phyloP scores from a whole-genome alignment of 2,797 vertebrate genomes.

The Leuciscus waleckii region DNA sequence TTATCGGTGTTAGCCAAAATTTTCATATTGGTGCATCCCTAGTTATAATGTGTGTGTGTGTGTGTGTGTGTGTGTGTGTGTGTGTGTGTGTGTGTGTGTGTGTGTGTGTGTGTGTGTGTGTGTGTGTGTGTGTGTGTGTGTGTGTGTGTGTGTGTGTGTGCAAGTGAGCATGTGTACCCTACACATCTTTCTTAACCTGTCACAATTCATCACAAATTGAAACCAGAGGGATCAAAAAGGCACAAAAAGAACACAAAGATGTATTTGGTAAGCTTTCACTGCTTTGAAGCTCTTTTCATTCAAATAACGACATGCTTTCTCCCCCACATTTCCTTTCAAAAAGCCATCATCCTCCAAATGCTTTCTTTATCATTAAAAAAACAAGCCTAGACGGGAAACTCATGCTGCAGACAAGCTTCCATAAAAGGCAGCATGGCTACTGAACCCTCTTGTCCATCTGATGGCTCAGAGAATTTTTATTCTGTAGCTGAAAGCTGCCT shows the following conservation, averaged over 20 bases:
- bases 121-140: not conserved
- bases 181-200: conserved; percentile 10
- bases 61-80: too few relatives aligned
- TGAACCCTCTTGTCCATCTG: conserved; percentile 27
- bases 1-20: too few relatives aligned
- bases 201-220: conserved; percentile 38
- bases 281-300: conserved; percentile 37
- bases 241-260: conserved; percentile 42
- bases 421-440: conserved; percentile 15
- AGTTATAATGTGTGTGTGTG: too few relatives aligned
- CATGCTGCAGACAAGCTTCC: conserved; percentile 27
- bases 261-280: conserved; percentile 32
- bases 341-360: conserved; percentile 12
- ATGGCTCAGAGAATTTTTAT: conserved; percentile 23
- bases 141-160: not conserved
- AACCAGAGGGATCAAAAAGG: conserved; percentile 21
- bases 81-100: too few relatives aligned
- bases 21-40: too few relatives aligned
- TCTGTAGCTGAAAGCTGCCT: conserved; percentile 13
- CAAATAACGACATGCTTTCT: conserved; percentile 24
- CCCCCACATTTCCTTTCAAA: conserved; percentile 4
- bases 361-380: conserved; percentile 43
- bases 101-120: too few relatives aligned
- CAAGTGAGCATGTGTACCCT: not conserved
- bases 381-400: conserved; percentile 29